phyloP scores from a whole-genome alignment of 1,140 invertebrate species.

The Megathymus violae region DNA sequence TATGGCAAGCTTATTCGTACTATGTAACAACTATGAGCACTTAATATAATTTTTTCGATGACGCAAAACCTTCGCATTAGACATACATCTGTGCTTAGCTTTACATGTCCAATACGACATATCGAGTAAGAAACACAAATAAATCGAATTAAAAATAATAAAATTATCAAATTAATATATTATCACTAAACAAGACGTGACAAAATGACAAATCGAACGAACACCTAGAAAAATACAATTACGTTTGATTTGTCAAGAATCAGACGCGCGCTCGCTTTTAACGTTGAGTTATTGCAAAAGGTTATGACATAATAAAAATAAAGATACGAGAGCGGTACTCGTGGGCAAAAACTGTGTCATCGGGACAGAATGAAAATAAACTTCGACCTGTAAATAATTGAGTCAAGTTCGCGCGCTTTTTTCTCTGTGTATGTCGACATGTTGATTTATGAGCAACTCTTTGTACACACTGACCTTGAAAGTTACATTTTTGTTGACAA shows the following conservation, averaged over 20 bases:
- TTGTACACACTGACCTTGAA: not conserved
- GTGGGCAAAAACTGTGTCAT: constrained; percentile 31
- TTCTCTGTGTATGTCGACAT: constrained; percentile 1
- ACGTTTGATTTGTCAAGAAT: not conserved
- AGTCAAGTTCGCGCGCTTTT: constrained; percentile 33
- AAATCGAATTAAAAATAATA: too few species aligned
- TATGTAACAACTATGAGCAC: too few species aligned
- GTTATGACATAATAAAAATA: constrained; percentile 26
- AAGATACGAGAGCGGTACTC: constrained; percentile 4
- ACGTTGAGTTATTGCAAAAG: constrained; percentile 26
- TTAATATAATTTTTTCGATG: too few species aligned
- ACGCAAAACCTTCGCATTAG: too few species aligned
- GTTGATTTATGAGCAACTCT: not conserved
- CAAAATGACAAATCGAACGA: too few species aligned
- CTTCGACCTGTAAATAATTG: constrained; percentile 20
- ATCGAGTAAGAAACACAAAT: too few species aligned
- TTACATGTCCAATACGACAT: too few species aligned
- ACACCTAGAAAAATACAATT: too few species aligned
- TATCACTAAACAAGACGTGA: too few species aligned
- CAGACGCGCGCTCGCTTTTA: constrained; percentile 19
- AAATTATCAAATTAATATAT: too few species aligned
- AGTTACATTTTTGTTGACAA: constrained; percentile 4
- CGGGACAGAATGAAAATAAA: constrained; percentile 33
- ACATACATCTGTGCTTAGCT: too few species aligned
- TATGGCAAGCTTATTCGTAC: too few species aligned